Base-by-base conservation (phyloP, 2,113 vertebrate genomes). In the Muscicapa adusta region DNA sequence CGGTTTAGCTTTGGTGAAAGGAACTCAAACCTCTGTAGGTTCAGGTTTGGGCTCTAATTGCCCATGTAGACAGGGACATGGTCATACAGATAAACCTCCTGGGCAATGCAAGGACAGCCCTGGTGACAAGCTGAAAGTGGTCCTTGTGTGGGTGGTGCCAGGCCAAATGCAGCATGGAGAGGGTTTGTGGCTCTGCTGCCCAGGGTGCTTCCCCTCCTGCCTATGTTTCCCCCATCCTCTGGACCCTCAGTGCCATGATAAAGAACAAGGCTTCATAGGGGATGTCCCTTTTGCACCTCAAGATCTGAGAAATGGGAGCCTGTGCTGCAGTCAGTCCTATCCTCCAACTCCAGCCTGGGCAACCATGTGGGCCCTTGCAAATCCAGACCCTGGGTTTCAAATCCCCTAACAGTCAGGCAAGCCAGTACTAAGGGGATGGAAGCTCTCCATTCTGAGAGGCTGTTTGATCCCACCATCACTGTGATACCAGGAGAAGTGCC, bases 81-180 rank as follows among this genome's bases (percentile, higher is more conserved):
- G 40, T 6, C 13, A 29, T 0, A 0, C 2, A 8, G 63, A 57
- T n/a, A 33, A 45, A 60, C 7, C 12, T 18, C 38, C 29, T 28
- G 45, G 45, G n/a, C 45, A 73, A 25, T 6, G 45, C 26, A 40
- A 54, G 45, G 33, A 45, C 54, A 89, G 60, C 6, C 28, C 36
- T 53, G 60, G 68, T 36, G 43, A 71, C 73, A 58, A 51, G 62
- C 9, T 79, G 73, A 31, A 83, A 79, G 40, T 8, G 11, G n/a
- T 22, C 58, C 42, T 71, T 28, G 13, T 48, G 54, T 34, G 28
- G 47, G 19, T 56, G 48, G 12, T 72, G 40, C 23, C 79, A 71
- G 38, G 48, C 23, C 26, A 83, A 47, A 57, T 15, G 24, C 3
- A 23, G 18, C 8, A 33, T 15, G 43, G 47, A 75, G 18, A 60